Base-by-base conservation (phyloP, 2,797 vertebrate species). In the Remorina albescens region DNA sequence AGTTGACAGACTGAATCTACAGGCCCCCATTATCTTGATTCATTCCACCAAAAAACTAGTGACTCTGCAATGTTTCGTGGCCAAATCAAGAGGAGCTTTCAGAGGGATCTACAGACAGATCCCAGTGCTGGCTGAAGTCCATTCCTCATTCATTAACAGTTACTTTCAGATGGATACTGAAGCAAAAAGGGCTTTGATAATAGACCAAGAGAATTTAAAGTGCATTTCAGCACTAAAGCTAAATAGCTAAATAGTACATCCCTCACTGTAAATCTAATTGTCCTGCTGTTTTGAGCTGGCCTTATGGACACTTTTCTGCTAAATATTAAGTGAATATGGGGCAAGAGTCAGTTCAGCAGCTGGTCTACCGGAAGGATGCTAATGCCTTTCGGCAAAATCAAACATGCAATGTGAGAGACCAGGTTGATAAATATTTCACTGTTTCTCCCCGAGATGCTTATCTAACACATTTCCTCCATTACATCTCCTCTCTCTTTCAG, bases 1-100 rank as follows among this genome's bases (percentile, higher is more conserved):
- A 88, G 74, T 83, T 85, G 89, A 90, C 92, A 87, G 87, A 66
- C 78, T 76, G 71, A 69, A 89, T 89, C 84, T 90, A 89, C 59
- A 8, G 65, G 77, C 76, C 49, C 65, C 86, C 81, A 90, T 88
- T 84, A 90, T 76, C 84, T 90, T 92, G 84, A 92, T 93, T 91
- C 88, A 92, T 92, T 89, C 83, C 81, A 73, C 57, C 64, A 88
- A 86, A 87, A 87, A 86, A 83, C 66, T 57, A 87, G 57, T 49
- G 67, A 79, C 68, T 81, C 66, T 55, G 69, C 76, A 69, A 84
- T 44, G 49, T 68, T 73, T 86, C 89, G 87, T 82, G 79, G 63
- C 56, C 72, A 57, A 64, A 57, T 75, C 78, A 68, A 71, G 47
- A 73, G 62, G 64, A 78, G 56, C 75, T 80, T 74, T 88, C 34